These are phyloP conservation scores for Melolontha melolontha DNA, from an alignment of 2,888 invertebrate species.

Conservation along the genomic window DNA sequence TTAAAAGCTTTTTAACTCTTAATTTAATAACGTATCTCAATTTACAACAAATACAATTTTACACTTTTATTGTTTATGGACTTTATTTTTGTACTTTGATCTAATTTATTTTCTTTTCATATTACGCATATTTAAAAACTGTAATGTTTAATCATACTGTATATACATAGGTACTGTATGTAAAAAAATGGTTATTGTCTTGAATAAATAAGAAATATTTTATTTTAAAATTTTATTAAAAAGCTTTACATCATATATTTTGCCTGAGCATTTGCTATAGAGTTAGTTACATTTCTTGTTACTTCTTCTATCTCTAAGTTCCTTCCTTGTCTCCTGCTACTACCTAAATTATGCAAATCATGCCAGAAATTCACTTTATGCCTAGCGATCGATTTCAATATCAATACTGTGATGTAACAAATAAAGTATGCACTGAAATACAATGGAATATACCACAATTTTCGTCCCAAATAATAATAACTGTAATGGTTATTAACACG, in stretches of 20 bases:
- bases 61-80: background rate
- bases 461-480: constrained; percentile 81
- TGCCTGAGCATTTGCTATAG: constrained; percentile 44
- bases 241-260: constrained; percentile 47
- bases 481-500: constrained; percentile 74
- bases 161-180: no score
- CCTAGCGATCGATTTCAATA: constrained; percentile 78
- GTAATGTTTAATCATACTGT: no score
- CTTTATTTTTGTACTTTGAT: background rate
- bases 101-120: no score
- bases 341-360: constrained; percentile 59
- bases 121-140: no score
- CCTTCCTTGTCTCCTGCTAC: constrained; percentile 42
- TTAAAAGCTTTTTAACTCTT: no score
- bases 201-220: background rate
- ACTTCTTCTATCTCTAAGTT: constrained; percentile 41
- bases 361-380: constrained; percentile 78
- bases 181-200: no score
- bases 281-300: constrained; percentile 39
- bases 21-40: background rate
- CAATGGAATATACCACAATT: constrained; percentile 80
- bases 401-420: constrained; percentile 77
- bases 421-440: constrained; percentile 81
- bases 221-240: constrained; percentile 5
- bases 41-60: background rate